These are phyloP conservation scores for Buteo buteo DNA, from an alignment of 2,113 vertebrate species.

Conservation along the genomic window DNA sequence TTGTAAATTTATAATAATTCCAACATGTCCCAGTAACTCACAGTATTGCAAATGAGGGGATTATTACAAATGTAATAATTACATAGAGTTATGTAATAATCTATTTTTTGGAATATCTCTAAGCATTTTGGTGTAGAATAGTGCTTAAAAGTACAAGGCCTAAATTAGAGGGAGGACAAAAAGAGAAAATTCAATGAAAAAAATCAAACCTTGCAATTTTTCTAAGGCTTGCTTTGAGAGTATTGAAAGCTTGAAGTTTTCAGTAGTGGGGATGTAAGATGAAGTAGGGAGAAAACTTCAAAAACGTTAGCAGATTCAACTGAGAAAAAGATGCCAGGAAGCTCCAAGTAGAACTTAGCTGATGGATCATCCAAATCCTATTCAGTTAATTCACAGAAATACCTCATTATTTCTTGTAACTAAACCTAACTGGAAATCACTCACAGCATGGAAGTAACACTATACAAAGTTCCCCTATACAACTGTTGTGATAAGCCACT, in stretches of 20 bases:
- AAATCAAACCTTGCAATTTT: not conserved
- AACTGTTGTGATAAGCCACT: not conserved
- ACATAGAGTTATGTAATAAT: not conserved
- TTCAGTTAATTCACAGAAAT: not conserved
- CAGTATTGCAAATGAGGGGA: not conserved
- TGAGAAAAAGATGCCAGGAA: not conserved
- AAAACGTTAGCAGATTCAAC: not conserved
- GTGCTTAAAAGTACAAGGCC: not conserved
- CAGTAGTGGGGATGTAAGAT: not conserved
- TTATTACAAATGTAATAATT: not conserved
- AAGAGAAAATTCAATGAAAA: not conserved
- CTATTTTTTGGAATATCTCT: accelerated
- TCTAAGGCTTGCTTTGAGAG: not conserved
- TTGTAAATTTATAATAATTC: not conserved
- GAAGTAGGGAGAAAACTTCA: not conserved
- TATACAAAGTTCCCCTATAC: not conserved
- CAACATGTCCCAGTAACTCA: not conserved
- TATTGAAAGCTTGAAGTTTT: not conserved
- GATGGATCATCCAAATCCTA: not conserved
- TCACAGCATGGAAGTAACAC: not conserved
- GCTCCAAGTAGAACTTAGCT: not conserved
- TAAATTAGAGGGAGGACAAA: not conserved
- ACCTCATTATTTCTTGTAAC: not conserved
- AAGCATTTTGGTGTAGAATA: not conserved
- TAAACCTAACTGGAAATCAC: not conserved